These are phyloP conservation scores for Scomber japonicus DNA, from an alignment of 2,113 vertebrate genomes.

Conservation along the genomic window DNA sequence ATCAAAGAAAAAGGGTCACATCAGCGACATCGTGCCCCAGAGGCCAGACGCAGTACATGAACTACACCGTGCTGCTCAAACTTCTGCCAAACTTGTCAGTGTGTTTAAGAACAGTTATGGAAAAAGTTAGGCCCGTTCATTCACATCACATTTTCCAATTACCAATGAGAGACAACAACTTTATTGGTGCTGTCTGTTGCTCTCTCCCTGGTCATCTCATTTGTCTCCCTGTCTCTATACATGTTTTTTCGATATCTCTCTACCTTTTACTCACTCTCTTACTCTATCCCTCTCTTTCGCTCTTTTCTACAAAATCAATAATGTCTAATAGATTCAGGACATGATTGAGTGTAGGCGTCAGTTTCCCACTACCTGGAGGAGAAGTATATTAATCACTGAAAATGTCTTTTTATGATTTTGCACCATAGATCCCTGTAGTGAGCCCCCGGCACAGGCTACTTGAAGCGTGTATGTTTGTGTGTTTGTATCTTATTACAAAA, in stretches of 20 bases:
- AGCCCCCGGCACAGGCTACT: constrained; percentile 42
- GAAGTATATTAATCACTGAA: constrained; percentile 77
- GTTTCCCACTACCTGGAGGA: constrained; percentile 64
- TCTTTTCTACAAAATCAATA: constrained; percentile 70
- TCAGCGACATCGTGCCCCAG: constrained; percentile 14
- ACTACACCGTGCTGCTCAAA: constrained; percentile 17
- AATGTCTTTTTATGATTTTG: constrained; percentile 79
- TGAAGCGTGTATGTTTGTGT: constrained; percentile 1
- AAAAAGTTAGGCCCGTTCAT: constrained; percentile 3
- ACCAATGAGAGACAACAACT: constrained; percentile 34
- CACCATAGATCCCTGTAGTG: constrained; percentile 30
- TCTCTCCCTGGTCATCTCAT: constrained; percentile 46
- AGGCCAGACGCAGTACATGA: constrained; percentile 9
- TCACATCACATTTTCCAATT: constrained; percentile 36
- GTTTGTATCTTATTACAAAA: constrained; percentile 12
- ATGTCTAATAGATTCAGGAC: constrained; percentile 77
- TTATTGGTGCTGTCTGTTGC: constrained; percentile 44
- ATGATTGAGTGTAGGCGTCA: constrained; percentile 74
- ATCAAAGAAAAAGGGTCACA: constrained; percentile 57
- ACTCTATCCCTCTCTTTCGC: constrained; percentile 19
- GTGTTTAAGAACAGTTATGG: constrained; percentile 34
- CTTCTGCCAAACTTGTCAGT: constrained; percentile 30
- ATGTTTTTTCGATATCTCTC: constrained; percentile 17
- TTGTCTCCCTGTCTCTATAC: constrained; percentile 27
- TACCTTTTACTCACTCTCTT: constrained; percentile 3